Evolutionary conservation across 2,797 vertebrate species (phyloP), one percentile per base, ranked within the genome.

Genomic region (Lepilemur ruficaudatus): DNA sequence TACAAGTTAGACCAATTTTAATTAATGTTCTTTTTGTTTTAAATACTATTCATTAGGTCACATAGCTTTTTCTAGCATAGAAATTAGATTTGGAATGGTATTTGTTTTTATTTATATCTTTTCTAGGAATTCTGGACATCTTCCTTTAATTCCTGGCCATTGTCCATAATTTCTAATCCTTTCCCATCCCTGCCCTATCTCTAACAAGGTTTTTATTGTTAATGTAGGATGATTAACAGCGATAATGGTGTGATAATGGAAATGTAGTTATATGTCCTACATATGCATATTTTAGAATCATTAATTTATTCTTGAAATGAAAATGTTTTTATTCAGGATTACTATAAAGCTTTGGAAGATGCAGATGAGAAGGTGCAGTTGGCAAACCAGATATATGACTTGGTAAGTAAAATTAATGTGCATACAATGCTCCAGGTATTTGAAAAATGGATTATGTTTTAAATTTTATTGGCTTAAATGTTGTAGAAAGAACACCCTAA

Each of bases 331-430:
- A 84, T 98, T 96, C 96, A 99, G 99, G 99, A 99, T 98, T 99
- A 99, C 97, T 99, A 99, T 98, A 99, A 99, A 98, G 99, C 99
- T 89, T 98, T 99, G 98, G 99, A 99, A 98, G 99, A 99, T 96
- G 99, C 99, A 63, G 99, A 99, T 97, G 99, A 99, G 98, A 99
- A 99, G 95, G 99, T 99, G 43, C 99, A 99, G 55, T 98, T 99
- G 98, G 99, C 99, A 98, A 99, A 99, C 99, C 99, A 99, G 98
- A 99, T 99, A 95, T 99, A 99, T 98, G 99, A 99, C 96, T 99
- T 99, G 99, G 99, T 99, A 98, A 99, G 99, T 99, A 72, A 88
- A 89, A 73, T 41, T 72, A 78, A 22, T 87, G 41, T 70, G 48
- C 8, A 57, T 96, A 55, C 72, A 28, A 0, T 85, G 22, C 69